phyloP scores from a whole-genome alignment of 2,113 vertebrate genomes.

The Cricetomys ansorgei region DNA sequence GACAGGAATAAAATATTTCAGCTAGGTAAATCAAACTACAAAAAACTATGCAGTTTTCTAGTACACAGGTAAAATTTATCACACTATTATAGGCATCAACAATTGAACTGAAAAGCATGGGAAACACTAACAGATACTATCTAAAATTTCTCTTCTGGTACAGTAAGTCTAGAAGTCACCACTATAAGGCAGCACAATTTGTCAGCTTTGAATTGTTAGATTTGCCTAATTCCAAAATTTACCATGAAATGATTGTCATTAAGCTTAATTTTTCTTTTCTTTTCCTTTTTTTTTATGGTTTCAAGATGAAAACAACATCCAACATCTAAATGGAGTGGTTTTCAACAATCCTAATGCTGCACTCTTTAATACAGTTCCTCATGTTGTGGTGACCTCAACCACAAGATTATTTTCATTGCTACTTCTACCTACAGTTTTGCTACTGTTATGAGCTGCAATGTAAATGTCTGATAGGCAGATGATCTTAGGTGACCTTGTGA shows the following conservation, averaged over 20 bases:
- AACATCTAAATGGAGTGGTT: too few relatives aligned
- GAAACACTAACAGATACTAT: neutral
- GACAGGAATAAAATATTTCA: neutral
- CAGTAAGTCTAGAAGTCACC: neutral
- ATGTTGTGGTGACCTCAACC: too few relatives aligned
- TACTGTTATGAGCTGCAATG: too few relatives aligned
- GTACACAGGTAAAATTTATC: neutral
- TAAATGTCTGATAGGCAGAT: too few relatives aligned
- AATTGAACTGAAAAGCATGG: neutral
- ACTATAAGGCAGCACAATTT: neutral
- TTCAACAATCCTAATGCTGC: too few relatives aligned
- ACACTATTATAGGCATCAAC: neutral
- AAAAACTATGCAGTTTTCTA: neutral
- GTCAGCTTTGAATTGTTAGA: neutral
- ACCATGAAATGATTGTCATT: conserved; percentile 13
- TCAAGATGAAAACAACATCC: conserved; percentile 31
- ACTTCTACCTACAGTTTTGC: too few relatives aligned
- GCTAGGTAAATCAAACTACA: neutral
- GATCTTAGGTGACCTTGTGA: too few relatives aligned
- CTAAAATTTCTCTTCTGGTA: neutral
- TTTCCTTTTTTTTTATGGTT: neutral
- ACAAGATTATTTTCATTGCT: too few relatives aligned
- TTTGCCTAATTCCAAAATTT: conserved; percentile 13
- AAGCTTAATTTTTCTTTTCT: neutral
- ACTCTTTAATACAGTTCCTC: too few relatives aligned